Percentiles rank a stretch among this genome's conserved stretches.
Conservation (phyloP, 2,888 invertebrate genomes). For the Synergus umbraculus region DNA sequence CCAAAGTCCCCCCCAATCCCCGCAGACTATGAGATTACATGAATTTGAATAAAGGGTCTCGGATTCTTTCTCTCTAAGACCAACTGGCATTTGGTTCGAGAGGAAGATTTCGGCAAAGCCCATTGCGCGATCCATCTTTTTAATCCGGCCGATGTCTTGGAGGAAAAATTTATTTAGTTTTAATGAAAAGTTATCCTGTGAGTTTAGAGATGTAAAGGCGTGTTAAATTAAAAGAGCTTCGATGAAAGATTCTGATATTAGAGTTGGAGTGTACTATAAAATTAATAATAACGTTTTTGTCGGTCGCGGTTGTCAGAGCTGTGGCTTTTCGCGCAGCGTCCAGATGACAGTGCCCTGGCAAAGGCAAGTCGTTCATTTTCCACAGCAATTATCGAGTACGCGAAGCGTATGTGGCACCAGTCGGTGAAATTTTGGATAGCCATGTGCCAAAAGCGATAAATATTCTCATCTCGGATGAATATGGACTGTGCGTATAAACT, state of each 20-base stretch:
- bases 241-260: slow-evolving; percentile 1
- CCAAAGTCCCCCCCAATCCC: slow-evolving; percentile 52
- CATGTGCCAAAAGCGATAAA: slow-evolving; percentile 41
- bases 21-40: slow-evolving; percentile 55
- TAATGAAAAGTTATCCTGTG: neutral
- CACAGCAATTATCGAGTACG: slow-evolving; percentile 39
- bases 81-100: neutral
- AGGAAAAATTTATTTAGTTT: neutral
- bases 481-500: neutral
- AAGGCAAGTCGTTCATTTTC: slow-evolving; percentile 41
- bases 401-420: slow-evolving; percentile 34
- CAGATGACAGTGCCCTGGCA: slow-evolving; percentile 39
- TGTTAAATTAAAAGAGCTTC: no score
- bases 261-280: neutral
- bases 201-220: no score
- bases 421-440: slow-evolving; percentile 33
- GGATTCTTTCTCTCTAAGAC: slow-evolving; percentile 27
- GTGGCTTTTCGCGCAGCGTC: slow-evolving; percentile 49
- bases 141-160: neutral
- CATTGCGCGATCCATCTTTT: slow-evolving; percentile 6
- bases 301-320: slow-evolving; percentile 37
- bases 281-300: slow-evolving; percentile 36
- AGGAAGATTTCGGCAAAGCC: neutral
- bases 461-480: slow-evolving; percentile 18
- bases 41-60: slow-evolving; percentile 51